These are phyloP conservation scores for Hydrocynus forskahlii DNA, from an alignment of 2,797 vertebrate species.

Conservation along the genomic window DNA sequence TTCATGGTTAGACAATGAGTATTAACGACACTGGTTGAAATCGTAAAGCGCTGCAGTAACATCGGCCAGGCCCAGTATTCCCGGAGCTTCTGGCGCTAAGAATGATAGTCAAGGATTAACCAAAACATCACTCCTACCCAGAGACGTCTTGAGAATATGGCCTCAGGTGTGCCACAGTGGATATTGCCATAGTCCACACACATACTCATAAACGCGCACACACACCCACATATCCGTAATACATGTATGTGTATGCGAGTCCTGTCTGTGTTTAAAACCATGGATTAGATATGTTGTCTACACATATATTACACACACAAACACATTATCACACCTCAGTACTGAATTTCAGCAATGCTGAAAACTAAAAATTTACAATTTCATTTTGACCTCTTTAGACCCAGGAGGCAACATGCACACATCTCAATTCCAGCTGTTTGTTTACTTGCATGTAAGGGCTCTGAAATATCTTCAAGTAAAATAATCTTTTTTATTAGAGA, in stretches of 20 bases:
- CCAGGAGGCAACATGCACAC: constrained; percentile 61
- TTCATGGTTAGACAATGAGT: not conserved
- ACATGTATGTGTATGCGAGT: constrained; percentile 29
- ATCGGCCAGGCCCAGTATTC: not conserved
- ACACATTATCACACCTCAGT: constrained; percentile 59
- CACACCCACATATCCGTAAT: constrained; percentile 47
- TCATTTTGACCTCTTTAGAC: constrained; percentile 38
- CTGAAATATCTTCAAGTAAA: constrained; percentile 58
- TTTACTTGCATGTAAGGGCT: constrained; percentile 58
- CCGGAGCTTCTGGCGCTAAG: not conserved
- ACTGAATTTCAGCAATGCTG: constrained; percentile 34
- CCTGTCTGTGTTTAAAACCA: constrained; percentile 44
- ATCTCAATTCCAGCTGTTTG: constrained; percentile 50
- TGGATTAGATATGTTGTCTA: constrained; percentile 51
- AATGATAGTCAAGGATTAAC: not conserved
- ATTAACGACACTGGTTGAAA: not conserved
- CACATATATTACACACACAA: constrained; percentile 37
- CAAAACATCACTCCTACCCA: constrained; percentile 5
- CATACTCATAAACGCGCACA: constrained; percentile 11
- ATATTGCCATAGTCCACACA: constrained; percentile 27
- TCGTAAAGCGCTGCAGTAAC: constrained; percentile 1
- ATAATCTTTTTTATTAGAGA: constrained; percentile 48
- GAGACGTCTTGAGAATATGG: constrained; percentile 12
- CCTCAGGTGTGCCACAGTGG: constrained; percentile 8
- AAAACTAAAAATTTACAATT: constrained; percentile 28